These are phyloP conservation scores for Octomys mimax DNA, from an alignment of 2,797 vertebrate species.

Conservation along the genomic window DNA sequence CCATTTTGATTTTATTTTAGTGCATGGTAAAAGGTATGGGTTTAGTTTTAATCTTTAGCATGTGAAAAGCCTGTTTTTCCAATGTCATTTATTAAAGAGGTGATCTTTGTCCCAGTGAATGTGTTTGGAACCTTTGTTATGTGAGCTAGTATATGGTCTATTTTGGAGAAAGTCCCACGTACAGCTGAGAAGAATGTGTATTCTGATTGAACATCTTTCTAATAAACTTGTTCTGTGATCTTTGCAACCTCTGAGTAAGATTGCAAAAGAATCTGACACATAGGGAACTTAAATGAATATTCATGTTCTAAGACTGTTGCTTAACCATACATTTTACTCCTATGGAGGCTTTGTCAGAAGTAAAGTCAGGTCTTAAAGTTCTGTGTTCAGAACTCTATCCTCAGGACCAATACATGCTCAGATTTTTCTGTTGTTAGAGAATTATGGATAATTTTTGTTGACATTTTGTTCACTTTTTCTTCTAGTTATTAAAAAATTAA, in stretches of 20 bases:
- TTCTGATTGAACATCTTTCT: neutral
- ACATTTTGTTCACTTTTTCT: slow-evolving; percentile 4
- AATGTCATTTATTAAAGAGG: neutral
- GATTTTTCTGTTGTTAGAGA: slow-evolving; percentile 15
- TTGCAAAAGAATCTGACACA: neutral
- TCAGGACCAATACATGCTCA: neutral
- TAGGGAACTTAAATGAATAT: neutral
- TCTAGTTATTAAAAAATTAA: neutral
- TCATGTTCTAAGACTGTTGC: neutral
- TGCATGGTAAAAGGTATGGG: neutral
- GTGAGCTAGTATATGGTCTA: neutral
- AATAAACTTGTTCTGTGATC: neutral
- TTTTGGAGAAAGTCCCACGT: neutral
- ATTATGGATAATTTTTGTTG: neutral
- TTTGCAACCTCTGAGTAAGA: neutral
- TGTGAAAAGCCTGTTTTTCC: neutral
- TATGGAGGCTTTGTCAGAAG: neutral
- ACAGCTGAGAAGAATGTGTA: neutral
- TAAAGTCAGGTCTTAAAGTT: neutral
- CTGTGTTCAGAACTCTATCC: slow-evolving; percentile 3
- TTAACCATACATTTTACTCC: neutral
- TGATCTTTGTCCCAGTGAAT: neutral
- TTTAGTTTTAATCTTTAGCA: neutral
- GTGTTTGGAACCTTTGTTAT: neutral
- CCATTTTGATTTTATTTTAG: neutral